phyloP scores from a whole-genome alignment of 2,888 invertebrate genomes.

The Papilio protenor region DNA sequence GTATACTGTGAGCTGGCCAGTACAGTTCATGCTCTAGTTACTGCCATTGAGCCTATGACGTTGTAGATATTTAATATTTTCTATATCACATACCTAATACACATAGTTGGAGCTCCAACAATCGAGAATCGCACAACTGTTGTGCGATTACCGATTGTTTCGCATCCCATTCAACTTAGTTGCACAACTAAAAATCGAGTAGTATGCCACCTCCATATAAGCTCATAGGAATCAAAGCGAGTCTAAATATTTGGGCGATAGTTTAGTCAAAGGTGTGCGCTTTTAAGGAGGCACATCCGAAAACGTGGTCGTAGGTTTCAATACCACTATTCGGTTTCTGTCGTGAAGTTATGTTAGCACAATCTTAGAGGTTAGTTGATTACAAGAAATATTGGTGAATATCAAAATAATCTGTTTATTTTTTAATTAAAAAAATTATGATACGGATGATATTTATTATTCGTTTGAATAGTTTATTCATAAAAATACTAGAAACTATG shows the following conservation, averaged over 20 bases:
- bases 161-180: too few species aligned
- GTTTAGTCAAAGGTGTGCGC: too few species aligned
- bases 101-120: background rate
- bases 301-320: background rate
- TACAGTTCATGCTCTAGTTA: slow-evolving; percentile 2
- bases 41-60: background rate
- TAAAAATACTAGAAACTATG: slow-evolving; percentile 4
- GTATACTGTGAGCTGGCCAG: background rate
- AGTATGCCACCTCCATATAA: too few species aligned
- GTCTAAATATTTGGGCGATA: too few species aligned
- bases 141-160: too few species aligned
- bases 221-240: too few species aligned
- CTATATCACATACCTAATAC: background rate
- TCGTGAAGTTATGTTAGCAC: too few species aligned
- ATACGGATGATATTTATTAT: background rate
- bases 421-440: background rate
- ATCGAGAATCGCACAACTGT: too few species aligned
- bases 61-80: background rate
- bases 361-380: background rate
- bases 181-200: too few species aligned
- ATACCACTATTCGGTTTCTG: background rate
- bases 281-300: background rate
- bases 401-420: background rate
- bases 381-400: background rate
- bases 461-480: background rate